These are phyloP conservation scores for Drosophila stalkeri DNA, from an alignment of 2,888 invertebrate species.

Conservation along the genomic window DNA sequence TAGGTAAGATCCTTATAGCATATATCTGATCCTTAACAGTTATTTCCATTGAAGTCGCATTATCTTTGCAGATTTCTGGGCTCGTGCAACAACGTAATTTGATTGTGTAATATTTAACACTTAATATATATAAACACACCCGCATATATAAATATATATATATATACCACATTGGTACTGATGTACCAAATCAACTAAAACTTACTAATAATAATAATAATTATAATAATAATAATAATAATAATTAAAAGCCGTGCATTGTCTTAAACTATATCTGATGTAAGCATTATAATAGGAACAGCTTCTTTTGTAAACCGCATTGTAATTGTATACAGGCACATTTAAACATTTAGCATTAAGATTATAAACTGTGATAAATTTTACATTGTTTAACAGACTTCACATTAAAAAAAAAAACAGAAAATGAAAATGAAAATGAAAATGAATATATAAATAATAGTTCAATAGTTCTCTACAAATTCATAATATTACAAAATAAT, in stretches of 20 bases:
- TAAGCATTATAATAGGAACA: slow-evolving; percentile 24
- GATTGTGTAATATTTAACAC: slow-evolving; percentile 72
- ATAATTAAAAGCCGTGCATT: slow-evolving; percentile 48
- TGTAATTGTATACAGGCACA: slow-evolving; percentile 43
- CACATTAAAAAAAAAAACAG: slow-evolving; percentile 13
- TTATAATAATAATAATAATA: not conserved
- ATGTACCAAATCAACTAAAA: slow-evolving; percentile 31
- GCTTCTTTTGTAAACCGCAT: slow-evolving; percentile 49
- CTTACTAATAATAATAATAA: slow-evolving; percentile 22
- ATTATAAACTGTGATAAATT: slow-evolving; percentile 79
- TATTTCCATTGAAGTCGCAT: not conserved
- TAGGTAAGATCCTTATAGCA: slow-evolving; percentile 33
- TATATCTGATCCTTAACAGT: not conserved
- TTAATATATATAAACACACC: slow-evolving; percentile 4
- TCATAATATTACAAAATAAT: slow-evolving; percentile 64
- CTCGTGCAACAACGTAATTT: slow-evolving; percentile 69
- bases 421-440: slow-evolving; percentile 36
- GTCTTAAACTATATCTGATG: slow-evolving; percentile 46
- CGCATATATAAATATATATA: slow-evolving; percentile 23
- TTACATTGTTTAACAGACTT: slow-evolving; percentile 79
- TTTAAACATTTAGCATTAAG: slow-evolving; percentile 63
- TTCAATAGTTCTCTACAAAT: slow-evolving; percentile 52
- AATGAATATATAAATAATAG: slow-evolving; percentile 11
- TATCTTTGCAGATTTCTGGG: slow-evolving; percentile 51
- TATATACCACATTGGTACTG: slow-evolving; percentile 53